phyloP scores from a whole-genome alignment of 2,888 invertebrate genomes.

The Poecilus cupreus region DNA sequence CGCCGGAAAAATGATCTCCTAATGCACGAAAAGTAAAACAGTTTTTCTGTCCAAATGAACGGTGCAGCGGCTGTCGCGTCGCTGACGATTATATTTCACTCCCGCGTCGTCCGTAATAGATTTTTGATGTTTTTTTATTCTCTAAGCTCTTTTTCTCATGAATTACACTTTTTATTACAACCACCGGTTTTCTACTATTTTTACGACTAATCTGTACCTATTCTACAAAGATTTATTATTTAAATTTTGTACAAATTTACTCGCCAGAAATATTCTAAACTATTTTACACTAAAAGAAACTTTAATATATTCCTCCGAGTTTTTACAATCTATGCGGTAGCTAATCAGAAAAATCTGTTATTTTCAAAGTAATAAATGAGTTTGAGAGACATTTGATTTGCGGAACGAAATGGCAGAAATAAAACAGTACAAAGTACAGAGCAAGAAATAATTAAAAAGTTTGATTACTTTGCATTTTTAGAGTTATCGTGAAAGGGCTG shows the following conservation, averaged over 20 bases:
- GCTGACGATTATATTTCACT: constrained; percentile 49
- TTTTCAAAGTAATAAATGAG: background rate
- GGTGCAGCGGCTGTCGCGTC: background rate
- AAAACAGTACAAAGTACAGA: constrained; percentile 28
- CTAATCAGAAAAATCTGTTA: background rate
- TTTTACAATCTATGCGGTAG: background rate
- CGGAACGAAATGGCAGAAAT: background rate
- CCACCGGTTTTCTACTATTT: constrained; percentile 33
- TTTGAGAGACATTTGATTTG: constrained; percentile 2
- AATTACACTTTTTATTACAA: constrained; percentile 29
- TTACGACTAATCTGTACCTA: constrained; percentile 7
- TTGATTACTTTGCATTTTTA: constrained; percentile 35
- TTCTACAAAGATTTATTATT: constrained; percentile 41
- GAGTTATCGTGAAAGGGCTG: constrained; percentile 9
- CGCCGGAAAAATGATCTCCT: constrained; percentile 41
- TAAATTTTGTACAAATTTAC: constrained; percentile 32
- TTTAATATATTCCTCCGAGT: no score
- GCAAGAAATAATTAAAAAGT: constrained; percentile 39
- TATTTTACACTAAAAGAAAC: background rate
- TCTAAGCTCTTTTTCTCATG: constrained; percentile 15
- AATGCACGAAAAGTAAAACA: constrained; percentile 46
- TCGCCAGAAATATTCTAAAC: background rate
- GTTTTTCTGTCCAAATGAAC: constrained; percentile 33
- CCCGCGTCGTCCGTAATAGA: constrained; percentile 30
- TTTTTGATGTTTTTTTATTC: constrained; percentile 52